A percentile compares a stretch with the other conserved stretches of the same genome.
phyloP scores from a whole-genome alignment of 1,140 invertebrate genomes.

The Andricus grossulariae region DNA sequence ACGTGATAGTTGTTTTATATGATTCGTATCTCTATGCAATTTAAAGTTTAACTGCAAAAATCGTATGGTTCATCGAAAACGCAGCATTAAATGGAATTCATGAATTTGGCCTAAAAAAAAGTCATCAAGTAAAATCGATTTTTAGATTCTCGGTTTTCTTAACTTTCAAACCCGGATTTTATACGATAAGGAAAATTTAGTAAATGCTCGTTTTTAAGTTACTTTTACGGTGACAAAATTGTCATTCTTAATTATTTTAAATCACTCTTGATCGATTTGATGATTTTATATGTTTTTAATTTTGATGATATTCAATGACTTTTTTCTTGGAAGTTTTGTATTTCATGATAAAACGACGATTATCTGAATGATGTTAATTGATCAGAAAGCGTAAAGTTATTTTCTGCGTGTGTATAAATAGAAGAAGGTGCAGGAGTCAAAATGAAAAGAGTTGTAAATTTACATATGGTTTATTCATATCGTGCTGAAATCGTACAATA shows the following conservation, averaged over 20 bases:
- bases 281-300: neutral
- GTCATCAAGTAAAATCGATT: neutral
- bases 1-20: conserved; percentile 63
- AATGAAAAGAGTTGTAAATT: conserved; percentile 32
- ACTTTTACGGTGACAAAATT: too few species aligned
- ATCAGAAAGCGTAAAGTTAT: conserved; percentile 4
- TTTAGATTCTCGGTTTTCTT: neutral
- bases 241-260: too few species aligned
- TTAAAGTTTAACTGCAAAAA: conserved; percentile 41
- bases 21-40: conserved; percentile 65
- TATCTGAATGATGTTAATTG: neutral
- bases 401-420: conserved; percentile 18
- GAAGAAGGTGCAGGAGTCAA: neutral
- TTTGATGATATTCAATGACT: neutral
- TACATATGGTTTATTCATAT: conserved; percentile 39
- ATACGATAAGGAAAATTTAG: too few species aligned
- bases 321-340: neutral
- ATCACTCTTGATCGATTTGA: too few species aligned
- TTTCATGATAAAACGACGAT: neutral
- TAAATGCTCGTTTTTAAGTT: too few species aligned
- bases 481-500: conserved; percentile 35
- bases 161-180: too few species aligned
- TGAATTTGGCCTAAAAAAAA: neutral
- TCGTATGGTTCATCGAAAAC: neutral
- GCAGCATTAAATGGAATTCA: neutral